phyloP scores from a whole-genome alignment of 2,797 vertebrate species.

The Myotis myotis region DNA sequence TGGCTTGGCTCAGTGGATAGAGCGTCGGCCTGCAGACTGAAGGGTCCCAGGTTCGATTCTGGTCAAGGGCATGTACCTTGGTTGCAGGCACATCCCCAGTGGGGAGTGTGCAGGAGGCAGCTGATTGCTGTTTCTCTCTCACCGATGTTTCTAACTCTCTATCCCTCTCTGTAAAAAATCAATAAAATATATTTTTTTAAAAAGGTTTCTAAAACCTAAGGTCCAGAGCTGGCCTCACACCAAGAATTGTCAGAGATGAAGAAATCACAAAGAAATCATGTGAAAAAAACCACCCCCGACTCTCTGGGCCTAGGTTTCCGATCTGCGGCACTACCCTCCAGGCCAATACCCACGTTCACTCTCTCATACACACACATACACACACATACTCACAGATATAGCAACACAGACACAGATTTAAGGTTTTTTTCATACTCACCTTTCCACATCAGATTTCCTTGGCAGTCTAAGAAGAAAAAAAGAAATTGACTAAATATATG shows the following conservation, averaged over 20 bases:
- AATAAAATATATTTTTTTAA: background rate
- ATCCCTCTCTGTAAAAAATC: too few relatives aligned
- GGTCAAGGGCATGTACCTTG: too few relatives aligned
- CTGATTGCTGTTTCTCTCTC: too few relatives aligned
- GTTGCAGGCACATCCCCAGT: too few relatives aligned
- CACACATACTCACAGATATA: background rate
- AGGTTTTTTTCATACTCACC: slow-evolving; percentile 85
- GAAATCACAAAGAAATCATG: background rate
- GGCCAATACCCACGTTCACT: background rate
- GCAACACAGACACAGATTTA: slow-evolving; percentile 15
- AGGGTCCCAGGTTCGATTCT: too few relatives aligned
- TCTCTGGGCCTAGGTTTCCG: background rate
- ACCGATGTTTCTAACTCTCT: too few relatives aligned
- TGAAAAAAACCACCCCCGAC: background rate
- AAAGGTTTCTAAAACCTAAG: slow-evolving; percentile 30
- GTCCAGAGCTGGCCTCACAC: slow-evolving; percentile 15
- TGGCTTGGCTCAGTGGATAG: too few relatives aligned
- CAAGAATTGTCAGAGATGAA: slow-evolving; percentile 1
- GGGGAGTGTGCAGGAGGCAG: too few relatives aligned
- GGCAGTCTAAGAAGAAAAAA: slow-evolving; percentile 88
- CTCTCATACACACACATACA: background rate
- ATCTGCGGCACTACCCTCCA: background rate
- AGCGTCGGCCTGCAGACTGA: too few relatives aligned
- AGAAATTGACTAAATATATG: slow-evolving; percentile 61
- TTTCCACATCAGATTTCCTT: slow-evolving; percentile 99